phyloP scores from a whole-genome alignment of 2,888 invertebrate species.

The Drosophila algonquin region DNA sequence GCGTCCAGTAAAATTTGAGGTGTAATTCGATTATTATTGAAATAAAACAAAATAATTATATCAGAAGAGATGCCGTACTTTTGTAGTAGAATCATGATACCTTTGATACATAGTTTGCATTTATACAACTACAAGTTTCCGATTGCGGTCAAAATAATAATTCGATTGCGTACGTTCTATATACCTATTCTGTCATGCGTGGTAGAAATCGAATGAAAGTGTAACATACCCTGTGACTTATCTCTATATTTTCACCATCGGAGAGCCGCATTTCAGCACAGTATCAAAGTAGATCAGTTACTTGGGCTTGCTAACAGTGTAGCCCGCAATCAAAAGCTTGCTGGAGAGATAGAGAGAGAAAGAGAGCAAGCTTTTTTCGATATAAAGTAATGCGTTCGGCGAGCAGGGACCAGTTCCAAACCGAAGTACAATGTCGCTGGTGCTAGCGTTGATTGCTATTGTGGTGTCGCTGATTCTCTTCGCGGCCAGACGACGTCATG shows the following conservation, averaged over 20 bases:
- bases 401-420: constrained; percentile 34
- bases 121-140: too few species aligned
- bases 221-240: not conserved
- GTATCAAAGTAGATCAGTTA: not conserved
- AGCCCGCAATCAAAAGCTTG: not conserved
- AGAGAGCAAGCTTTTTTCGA: not conserved
- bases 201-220: not conserved
- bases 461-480: constrained; percentile 46
- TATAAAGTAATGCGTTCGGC: not conserved
- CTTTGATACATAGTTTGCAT: too few species aligned
- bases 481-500: constrained; percentile 39
- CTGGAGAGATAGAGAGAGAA: not conserved
- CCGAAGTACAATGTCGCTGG: constrained; percentile 48
- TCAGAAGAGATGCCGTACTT: too few species aligned
- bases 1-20: too few species aligned
- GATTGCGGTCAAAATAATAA: too few species aligned
- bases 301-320: too few species aligned
- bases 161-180: too few species aligned
- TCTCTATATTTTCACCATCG: not conserved
- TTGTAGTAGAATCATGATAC: too few species aligned
- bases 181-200: not conserved
- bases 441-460: constrained; percentile 50
- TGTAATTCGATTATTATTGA: too few species aligned
- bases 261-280: not conserved
- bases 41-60: too few species aligned